A percentile compares a stretch with the other conserved stretches of the same genome.
These are phyloP conservation scores for Pandemis heparana DNA, from an alignment of 2,888 invertebrate genomes.

Conservation along the genomic window DNA sequence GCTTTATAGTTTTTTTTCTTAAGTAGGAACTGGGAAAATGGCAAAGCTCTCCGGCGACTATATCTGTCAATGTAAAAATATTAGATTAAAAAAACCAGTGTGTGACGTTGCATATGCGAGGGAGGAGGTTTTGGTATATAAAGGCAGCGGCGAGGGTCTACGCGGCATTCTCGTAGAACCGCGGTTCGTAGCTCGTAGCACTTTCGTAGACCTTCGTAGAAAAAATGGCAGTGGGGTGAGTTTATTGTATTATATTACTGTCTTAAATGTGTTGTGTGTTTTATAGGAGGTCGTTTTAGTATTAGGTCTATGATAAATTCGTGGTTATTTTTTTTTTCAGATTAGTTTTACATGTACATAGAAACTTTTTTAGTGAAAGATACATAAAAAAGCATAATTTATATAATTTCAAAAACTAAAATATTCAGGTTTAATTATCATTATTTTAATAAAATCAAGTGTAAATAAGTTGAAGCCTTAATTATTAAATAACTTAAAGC, in stretches of 20 bases:
- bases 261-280: constrained; percentile 6
- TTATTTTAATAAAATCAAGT: no score
- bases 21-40: no score
- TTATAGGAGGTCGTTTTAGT: constrained; percentile 27
- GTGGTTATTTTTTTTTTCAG: no score
- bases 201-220: constrained; percentile 53
- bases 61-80: no score
- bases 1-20: no score
- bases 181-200: constrained; percentile 55
- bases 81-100: neutral
- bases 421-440: no score
- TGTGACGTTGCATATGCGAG: neutral
- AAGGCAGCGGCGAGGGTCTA: constrained; percentile 57
- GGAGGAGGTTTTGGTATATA: constrained; percentile 58
- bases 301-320: no score
- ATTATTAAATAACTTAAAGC: no score
- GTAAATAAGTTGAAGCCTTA: no score
- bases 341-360: neutral
- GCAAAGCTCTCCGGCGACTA: no score
- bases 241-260: constrained; percentile 27
- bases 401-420: no score
- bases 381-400: no score
- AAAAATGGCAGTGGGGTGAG: constrained; percentile 63
- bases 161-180: constrained; percentile 52
- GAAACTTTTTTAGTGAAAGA: neutral